Base-by-base conservation (phyloP, 2,797 vertebrate species). In the Crocodylus rhombifer region DNA sequence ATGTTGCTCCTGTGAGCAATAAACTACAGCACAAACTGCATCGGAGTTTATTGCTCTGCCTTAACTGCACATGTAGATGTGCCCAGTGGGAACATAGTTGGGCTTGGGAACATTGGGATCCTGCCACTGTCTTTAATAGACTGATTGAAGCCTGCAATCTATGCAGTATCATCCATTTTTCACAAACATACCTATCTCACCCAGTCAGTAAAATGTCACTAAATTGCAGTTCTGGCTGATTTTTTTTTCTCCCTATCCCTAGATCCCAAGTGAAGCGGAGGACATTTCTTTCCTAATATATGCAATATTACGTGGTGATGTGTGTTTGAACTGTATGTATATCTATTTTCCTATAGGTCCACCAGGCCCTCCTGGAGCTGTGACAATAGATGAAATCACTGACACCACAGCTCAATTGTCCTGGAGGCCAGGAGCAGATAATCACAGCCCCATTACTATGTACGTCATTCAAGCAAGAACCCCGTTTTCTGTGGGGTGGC, bases 401-500 rank as follows among this genome's bases (percentile, higher is more conserved):
- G 99, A 99, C 94, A 99, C 97, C 94, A 99, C 99, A 0, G 99
- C 99, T 33, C 98, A 99, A 97, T 98, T 99, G 84, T 99, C 99
- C 97, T 99, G 99, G 99, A 99, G 98, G 96, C 98, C 99, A 0
- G 99, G 99, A 94, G 98, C 98, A 57, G 99, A 99, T 98, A 99
- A 99, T 98, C 99, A 99, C 97, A 99, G 99, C 98, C 99, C 99
- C 91, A 98, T 99, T 97, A 99, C 98, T 4, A 98, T 98, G 95
- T 99, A 99, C 75, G 98, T 98, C 65, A 98, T 99, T 84, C 99
- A 99, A 97, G 99, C 99, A 77, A 98, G 99, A 96, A 99, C 99
- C 14, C 99, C 99, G 0, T 99, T 99, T 98, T 99, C 99, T 9
- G 99, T 99, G 94, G 99, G 99, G 91, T 99, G 99, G 99, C 99